These are phyloP conservation scores for Tetheella fluctuosa DNA, from an alignment of 2,888 invertebrate genomes.

Conservation along the genomic window DNA sequence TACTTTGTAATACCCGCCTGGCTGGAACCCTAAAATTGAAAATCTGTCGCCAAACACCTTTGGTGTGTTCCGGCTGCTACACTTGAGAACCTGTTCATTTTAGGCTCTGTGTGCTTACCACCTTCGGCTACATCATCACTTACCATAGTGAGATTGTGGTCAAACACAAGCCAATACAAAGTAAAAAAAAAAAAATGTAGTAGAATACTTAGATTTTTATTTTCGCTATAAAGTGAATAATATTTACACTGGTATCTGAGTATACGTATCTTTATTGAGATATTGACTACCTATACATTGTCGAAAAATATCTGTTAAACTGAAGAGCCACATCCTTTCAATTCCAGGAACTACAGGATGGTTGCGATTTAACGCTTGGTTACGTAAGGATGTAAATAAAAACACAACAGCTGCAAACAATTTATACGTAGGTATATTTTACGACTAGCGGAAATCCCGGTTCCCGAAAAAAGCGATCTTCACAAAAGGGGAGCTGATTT, in stretches of 20 bases:
- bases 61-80: too few species aligned
- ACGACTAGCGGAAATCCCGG: background rate
- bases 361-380: background rate
- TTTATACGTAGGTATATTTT: slow-evolving; percentile 11
- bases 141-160: too few species aligned
- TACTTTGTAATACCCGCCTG: too few species aligned
- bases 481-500: slow-evolving; percentile 8
- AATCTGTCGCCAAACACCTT: too few species aligned
- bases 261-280: background rate
- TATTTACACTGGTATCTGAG: too few species aligned
- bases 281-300: background rate
- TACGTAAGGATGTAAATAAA: slow-evolving; percentile 3
- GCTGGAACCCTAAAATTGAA: too few species aligned
- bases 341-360: background rate
- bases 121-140: too few species aligned
- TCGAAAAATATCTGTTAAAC: background rate
- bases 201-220: background rate
- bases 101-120: too few species aligned
- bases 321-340: background rate
- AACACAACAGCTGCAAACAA: background rate
- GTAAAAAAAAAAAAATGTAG: too few species aligned
- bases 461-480: slow-evolving; percentile 5
- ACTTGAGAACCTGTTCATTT: too few species aligned
- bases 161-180: too few species aligned
- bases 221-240: background rate